Conservation (phyloP, 2,888 invertebrate species). For the Apamea crenata region DNA sequence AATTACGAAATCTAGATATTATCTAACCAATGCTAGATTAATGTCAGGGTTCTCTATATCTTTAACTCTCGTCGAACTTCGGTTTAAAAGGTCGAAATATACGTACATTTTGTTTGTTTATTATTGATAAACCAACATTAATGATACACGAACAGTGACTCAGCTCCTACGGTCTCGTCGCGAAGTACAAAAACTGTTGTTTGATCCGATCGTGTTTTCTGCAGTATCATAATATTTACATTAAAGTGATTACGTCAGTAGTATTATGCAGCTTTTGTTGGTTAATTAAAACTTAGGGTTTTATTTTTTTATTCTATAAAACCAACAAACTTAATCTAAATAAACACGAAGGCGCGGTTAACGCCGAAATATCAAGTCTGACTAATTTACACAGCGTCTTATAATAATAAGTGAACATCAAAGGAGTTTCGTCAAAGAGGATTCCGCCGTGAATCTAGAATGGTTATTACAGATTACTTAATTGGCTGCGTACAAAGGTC, state of each 20-base stretch:
- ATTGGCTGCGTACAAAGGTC: neutral
- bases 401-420: slow-evolving; percentile 64
- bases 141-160: slow-evolving; percentile 62
- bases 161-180: slow-evolving; percentile 42
- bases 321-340: slow-evolving; percentile 32
- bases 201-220: slow-evolving; percentile 33
- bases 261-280: slow-evolving; percentile 13
- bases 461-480: neutral
- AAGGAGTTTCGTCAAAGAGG: slow-evolving; percentile 66
- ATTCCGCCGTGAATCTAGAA: slow-evolving; percentile 59
- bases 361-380: slow-evolving; percentile 52
- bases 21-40: neutral
- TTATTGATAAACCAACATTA: slow-evolving; percentile 38
- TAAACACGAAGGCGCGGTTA: slow-evolving; percentile 28
- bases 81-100: neutral
- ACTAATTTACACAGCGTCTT: slow-evolving; percentile 60
- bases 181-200: slow-evolving; percentile 52
- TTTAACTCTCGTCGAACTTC: neutral
- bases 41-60: neutral
- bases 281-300: slow-evolving; percentile 15
- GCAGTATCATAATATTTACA: slow-evolving; percentile 62
- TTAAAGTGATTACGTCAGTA: slow-evolving; percentile 41
- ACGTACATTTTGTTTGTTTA: slow-evolving; percentile 14
- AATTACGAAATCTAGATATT: neutral
- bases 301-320: neutral